Evolutionary conservation across 1,140 invertebrate genomes (phyloP).

Genomic region (Neodiprion pinetum): DNA sequence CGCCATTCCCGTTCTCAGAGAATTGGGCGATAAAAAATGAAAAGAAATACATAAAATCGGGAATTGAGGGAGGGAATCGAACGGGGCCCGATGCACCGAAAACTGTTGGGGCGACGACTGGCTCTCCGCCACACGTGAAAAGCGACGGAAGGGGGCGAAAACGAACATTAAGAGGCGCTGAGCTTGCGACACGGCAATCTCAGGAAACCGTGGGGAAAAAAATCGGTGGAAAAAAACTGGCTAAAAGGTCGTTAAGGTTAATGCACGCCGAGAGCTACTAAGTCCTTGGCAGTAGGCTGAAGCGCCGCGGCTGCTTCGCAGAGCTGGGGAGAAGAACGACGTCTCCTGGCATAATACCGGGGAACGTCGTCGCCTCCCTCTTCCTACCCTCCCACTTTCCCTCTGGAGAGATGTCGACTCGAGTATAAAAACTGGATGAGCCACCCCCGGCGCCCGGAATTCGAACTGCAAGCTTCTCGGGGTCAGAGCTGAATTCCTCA

Average conservation of each 20-base stretch:
- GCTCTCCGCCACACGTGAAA: no score
- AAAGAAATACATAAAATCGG: no score
- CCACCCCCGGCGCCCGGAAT: conserved; percentile 34
- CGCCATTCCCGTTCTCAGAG: no score
- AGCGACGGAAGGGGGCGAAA: conserved; percentile 33
- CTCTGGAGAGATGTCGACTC: conserved; percentile 33
- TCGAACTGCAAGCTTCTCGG: conserved; percentile 29
- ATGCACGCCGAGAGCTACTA: conserved; percentile 43
- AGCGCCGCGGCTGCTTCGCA: neutral
- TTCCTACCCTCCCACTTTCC: conserved; percentile 25
- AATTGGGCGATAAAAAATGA: no score
- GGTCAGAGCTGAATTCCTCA: conserved; percentile 15
- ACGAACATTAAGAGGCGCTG: conserved; percentile 54
- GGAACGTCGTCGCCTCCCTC: conserved; percentile 3
- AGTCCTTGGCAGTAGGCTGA: neutral
- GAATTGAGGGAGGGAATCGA: no score
- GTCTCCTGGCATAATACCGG: neutral
- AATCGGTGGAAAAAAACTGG: conserved; percentile 31
- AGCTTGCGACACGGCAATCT: conserved; percentile 53
- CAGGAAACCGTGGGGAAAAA: conserved; percentile 41
- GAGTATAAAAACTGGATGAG: conserved; percentile 23
- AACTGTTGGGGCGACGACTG: no score
- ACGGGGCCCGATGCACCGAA: no score
- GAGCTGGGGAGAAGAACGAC: neutral
- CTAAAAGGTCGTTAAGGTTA: conserved; percentile 60